Conservation (phyloP, 2,113 vertebrate species). For the Lamprotornis superbus region DNA sequence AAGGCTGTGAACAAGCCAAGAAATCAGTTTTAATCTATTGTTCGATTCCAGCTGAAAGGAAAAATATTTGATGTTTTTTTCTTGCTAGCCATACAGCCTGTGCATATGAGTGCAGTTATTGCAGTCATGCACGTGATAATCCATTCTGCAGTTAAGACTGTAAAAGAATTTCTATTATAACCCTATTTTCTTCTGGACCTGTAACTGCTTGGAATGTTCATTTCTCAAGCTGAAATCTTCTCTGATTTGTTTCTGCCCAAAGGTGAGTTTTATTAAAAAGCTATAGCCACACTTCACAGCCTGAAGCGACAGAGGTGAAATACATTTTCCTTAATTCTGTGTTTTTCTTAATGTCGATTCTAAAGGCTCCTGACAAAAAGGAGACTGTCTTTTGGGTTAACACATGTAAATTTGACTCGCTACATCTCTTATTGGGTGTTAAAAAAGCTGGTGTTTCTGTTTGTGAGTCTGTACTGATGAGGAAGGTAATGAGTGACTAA, state of each 20-base stretch:
- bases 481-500: background rate
- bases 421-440: fast-evolving
- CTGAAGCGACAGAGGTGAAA: background rate
- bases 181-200: conserved; percentile 1
- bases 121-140: background rate
- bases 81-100: background rate
- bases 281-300: background rate
- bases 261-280: background rate
- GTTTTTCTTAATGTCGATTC: background rate
- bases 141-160: background rate
- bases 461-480: background rate
- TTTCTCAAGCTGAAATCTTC: background rate
- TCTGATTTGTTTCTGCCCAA: background rate
- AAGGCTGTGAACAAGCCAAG: background rate
- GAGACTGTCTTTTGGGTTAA: background rate
- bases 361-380: background rate
- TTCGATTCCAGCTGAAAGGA: background rate
- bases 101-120: background rate
- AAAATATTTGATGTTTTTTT: background rate
- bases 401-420: background rate
- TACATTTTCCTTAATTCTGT: background rate
- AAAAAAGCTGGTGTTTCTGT: background rate
- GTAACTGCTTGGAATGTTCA: background rate
- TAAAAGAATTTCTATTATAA: conserved; percentile 10
- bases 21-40: conserved; percentile 15